phyloP scores from a whole-genome alignment of 2,113 vertebrate species.

The Pantherophis guttatus region DNA sequence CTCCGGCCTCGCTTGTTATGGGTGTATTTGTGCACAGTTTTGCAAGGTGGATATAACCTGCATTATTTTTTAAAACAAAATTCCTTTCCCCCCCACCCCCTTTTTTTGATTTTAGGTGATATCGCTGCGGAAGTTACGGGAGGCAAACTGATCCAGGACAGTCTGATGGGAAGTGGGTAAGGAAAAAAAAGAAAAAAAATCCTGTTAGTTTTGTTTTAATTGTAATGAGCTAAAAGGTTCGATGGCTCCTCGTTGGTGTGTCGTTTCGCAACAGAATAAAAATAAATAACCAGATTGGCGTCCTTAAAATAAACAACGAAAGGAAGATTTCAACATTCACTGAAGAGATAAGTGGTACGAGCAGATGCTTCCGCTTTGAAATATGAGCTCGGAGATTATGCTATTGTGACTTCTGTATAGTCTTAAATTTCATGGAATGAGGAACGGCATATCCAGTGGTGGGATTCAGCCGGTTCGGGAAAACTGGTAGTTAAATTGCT shows the following conservation, averaged over 20 bases:
- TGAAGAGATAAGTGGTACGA: background rate
- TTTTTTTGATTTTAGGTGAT: conserved; percentile 72
- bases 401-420: background rate
- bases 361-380: background rate
- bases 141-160: conserved; percentile 79
- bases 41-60: fast-evolving
- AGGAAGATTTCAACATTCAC: background rate
- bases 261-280: background rate
- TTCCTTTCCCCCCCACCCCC: background rate
- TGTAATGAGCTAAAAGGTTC: background rate
- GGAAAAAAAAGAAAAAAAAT: conserved; percentile 30
- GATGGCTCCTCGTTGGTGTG: background rate
- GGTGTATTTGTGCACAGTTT: background rate
- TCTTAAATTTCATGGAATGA: background rate
- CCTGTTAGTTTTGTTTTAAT: background rate
- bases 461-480: too few species aligned
- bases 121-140: conserved; percentile 73
- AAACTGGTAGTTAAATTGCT: too few species aligned
- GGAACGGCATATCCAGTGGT: background rate
- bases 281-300: background rate
- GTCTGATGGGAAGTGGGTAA: conserved; percentile 87
- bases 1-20: background rate
- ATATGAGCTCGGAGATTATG: background rate
- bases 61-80: background rate
- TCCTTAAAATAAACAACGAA: background rate